These are phyloP conservation scores for Oscheius sp. DNA, from an alignment of 2,888 invertebrate species.

Conservation along the genomic window DNA sequence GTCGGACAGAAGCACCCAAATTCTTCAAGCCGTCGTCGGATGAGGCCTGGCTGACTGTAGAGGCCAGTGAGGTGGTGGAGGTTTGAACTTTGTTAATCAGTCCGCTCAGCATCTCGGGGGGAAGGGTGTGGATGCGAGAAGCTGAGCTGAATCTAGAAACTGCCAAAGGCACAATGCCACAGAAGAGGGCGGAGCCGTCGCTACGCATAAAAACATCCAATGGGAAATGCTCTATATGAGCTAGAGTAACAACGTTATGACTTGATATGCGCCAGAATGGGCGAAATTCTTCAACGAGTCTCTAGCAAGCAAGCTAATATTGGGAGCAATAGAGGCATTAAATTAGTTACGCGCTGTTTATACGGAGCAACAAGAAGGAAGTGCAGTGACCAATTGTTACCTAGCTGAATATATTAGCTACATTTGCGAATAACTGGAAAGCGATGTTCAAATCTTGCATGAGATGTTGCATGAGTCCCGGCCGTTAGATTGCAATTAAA, in stretches of 20 bases:
- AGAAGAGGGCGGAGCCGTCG: conserved; percentile 26
- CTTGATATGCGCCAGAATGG: conserved; percentile 16
- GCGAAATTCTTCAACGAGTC: conserved; percentile 14
- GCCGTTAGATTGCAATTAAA: conserved; percentile 12
- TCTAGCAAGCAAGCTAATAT: no score
- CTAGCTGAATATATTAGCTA: no score
- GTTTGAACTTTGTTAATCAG: conserved; percentile 60
- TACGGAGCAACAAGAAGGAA: no score
- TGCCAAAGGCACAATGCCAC: conserved; percentile 30
- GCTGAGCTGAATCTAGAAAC: neutral
- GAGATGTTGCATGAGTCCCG: neutral
- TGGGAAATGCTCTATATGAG: conserved; percentile 29
- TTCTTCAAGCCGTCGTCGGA: conserved; percentile 42
- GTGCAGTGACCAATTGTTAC: no score
- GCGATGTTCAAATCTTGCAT: no score
- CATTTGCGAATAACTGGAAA: no score
- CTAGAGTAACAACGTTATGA: conserved; percentile 19
- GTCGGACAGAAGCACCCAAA: conserved; percentile 50
- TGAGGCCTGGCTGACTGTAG: conserved; percentile 56
- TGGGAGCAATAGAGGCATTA: no score
- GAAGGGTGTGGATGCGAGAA: conserved; percentile 4
- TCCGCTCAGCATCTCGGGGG: conserved; percentile 51
- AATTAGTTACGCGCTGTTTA: no score
- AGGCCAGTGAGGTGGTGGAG: conserved; percentile 59
- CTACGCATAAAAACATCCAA: conserved; percentile 34